Conservation (phyloP, 2,797 vertebrate genomes). For the Steatocranus sp. region DNA sequence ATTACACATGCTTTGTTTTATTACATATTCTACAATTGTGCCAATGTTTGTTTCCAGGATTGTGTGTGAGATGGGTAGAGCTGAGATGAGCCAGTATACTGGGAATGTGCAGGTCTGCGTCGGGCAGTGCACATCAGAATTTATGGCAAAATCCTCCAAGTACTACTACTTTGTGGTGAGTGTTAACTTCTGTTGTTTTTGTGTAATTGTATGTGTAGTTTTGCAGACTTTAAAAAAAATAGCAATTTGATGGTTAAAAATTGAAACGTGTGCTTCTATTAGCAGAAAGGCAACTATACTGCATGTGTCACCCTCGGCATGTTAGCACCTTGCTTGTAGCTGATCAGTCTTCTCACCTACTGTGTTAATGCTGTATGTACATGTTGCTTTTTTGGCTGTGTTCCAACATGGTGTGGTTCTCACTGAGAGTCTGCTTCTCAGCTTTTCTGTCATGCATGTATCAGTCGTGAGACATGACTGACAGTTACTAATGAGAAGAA, state of each 20-base stretch:
- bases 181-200: background rate
- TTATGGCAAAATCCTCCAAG: slow-evolving; percentile 90
- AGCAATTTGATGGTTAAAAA: background rate
- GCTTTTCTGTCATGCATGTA: background rate
- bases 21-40: background rate
- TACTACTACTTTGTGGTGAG: slow-evolving; percentile 99
- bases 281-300: background rate
- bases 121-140: slow-evolving; percentile 86
- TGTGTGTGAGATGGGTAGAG: slow-evolving; percentile 96
- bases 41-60: slow-evolving; percentile 79
- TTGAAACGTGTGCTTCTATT: background rate
- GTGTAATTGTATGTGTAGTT: background rate
- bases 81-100: slow-evolving; percentile 89
- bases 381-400: slow-evolving; percentile 20
- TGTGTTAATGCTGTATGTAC: slow-evolving; percentile 19
- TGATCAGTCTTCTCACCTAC: slow-evolving; percentile 26
- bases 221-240: background rate
- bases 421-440: background rate
- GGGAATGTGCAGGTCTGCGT: slow-evolving; percentile 94
- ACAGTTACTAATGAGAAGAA: slow-evolving; percentile 28
- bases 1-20: background rate
- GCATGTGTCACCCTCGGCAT: slow-evolving; percentile 9
- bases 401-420: slow-evolving; percentile 2
- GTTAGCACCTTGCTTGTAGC: slow-evolving; percentile 17
- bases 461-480: slow-evolving; percentile 18